phyloP scores from a whole-genome alignment of 2,888 invertebrate species.

The Thera britannica region DNA sequence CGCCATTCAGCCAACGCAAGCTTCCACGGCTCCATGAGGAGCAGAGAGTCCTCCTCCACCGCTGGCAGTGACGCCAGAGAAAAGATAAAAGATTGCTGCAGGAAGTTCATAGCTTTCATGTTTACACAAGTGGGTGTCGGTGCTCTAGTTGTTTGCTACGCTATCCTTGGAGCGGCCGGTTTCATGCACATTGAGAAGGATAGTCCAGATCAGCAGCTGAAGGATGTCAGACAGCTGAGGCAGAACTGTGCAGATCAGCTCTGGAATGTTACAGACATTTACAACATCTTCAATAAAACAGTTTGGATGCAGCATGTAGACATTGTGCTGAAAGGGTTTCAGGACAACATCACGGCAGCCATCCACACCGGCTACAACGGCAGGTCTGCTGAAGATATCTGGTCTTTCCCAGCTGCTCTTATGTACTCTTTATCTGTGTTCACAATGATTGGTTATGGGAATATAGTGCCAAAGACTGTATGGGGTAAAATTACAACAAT shows the following conservation, averaged over 20 bases:
- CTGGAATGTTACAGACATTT: conserved; percentile 88
- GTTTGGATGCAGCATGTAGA: conserved; percentile 87
- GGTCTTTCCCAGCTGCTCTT: conserved; percentile 94
- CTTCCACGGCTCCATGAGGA: conserved; percentile 86
- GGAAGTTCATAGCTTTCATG: conserved; percentile 95
- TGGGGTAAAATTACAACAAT: conserved; percentile 94
- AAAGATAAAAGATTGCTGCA: conserved; percentile 92
- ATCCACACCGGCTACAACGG: conserved; percentile 91
- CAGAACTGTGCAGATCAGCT: conserved; percentile 86
- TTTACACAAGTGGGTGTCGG: conserved; percentile 96
- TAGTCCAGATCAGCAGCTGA: conserved; percentile 77
- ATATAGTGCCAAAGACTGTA: conserved; percentile 91
- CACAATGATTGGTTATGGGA: conserved; percentile 97
- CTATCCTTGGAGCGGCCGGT: conserved; percentile 92
- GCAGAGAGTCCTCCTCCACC: conserved; percentile 88
- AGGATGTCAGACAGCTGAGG: conserved; percentile 81
- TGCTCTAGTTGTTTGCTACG: conserved; percentile 93
- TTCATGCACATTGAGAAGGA: conserved; percentile 92
- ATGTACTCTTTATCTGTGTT: conserved; percentile 96
- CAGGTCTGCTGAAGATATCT: conserved; percentile 87
- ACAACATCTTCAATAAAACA: conserved; percentile 88
- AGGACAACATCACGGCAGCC: conserved; percentile 86
- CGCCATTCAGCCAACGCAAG: conserved; percentile 70
- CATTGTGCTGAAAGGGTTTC: conserved; percentile 86
- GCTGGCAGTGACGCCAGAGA: conserved; percentile 88